Evolutionary conservation across 1,140 invertebrate species (phyloP).

Genomic region (Holcopasites calliopsidis): DNA sequence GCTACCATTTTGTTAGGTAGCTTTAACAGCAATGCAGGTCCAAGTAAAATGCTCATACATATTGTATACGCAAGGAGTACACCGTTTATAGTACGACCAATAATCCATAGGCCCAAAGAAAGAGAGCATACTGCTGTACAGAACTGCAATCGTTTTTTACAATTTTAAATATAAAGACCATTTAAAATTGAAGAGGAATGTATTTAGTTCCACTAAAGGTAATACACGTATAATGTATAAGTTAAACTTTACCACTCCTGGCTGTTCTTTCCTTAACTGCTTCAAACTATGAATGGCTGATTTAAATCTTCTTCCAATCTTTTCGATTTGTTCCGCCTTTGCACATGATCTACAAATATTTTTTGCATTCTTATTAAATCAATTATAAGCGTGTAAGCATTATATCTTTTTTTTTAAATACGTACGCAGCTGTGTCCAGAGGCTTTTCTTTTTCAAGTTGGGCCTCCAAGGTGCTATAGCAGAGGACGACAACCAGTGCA

Average conservation of each 20-base stretch:
- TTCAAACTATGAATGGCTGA: slow-evolving; percentile 59
- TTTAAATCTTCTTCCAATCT: slow-evolving; percentile 66
- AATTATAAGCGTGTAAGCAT: neutral
- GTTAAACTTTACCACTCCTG: slow-evolving; percentile 68
- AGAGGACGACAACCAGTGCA: slow-evolving; percentile 72
- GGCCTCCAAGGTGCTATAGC: slow-evolving; percentile 72
- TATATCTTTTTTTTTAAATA: neutral
- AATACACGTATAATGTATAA: neutral
- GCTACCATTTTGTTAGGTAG: slow-evolving; percentile 62
- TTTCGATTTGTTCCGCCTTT: slow-evolving; percentile 66
- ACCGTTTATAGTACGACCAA: slow-evolving; percentile 67
- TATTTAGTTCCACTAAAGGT: neutral
- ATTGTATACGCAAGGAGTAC: slow-evolving; percentile 68
- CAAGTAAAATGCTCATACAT: slow-evolving; percentile 72
- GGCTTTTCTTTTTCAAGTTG: slow-evolving; percentile 66
- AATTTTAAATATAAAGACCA: neutral
- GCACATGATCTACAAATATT: slow-evolving; percentile 62
- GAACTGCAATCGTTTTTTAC: slow-evolving; percentile 61
- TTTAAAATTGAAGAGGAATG: neutral
- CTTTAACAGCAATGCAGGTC: slow-evolving; percentile 66
- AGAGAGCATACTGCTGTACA: slow-evolving; percentile 66
- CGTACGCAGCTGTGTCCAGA: slow-evolving; percentile 62
- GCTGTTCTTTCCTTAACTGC: slow-evolving; percentile 70
- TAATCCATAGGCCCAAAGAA: slow-evolving; percentile 71
- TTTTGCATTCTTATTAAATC: neutral